Base-by-base conservation (phyloP, 2,113 vertebrate genomes). In the Xenopus laevis region DNA sequence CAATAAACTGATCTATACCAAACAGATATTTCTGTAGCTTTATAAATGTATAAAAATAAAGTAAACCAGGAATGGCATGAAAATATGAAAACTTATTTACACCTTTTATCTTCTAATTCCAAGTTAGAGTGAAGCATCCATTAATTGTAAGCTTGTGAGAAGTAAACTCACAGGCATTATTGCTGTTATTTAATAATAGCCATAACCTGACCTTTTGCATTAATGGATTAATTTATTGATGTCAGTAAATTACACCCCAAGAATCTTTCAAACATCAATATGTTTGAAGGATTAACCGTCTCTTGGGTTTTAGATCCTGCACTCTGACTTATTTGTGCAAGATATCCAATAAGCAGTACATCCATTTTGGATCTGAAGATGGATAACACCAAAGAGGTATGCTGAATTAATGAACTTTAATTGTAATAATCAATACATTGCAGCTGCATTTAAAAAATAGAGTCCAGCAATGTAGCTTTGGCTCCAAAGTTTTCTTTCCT, bases 181-280 rank as follows among this genome's bases (percentile, higher is more conserved):
- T 40, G 8, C 33, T 40, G 33, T 5, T 40, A 40, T 40, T 40
- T 40, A 40, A 40, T 40, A 40, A 40, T 40, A 40, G 33, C 33
- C 33, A 7, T 40, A 40, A 40, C 33, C 33, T 40, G 33, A 9
- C 33, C 33, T 40, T 12, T 50, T 50, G 15, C 20, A 61, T 27
- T 23, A 47, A 59, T 47, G 23, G 11, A 71, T 16, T 47, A 27
- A 18, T 46, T 63, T 71, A 50, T 61, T 62, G 69, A 71, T 61
- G 20, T 63, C 12, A 46, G 45, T 61, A 71, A 52, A 18, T 52
- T 15, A 71, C 20, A 13, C 27, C 58, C 4, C 17, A 45, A 40
- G 40, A 20, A 58, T n/a, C n/a, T 68, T 30, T 53, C 5, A 1
- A 10, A 0, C 4, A 44, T 30, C 44, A 47, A 71, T 61, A 18